Base-by-base conservation (phyloP, 92 coral and sea anemone species). In the Muricea muricata region DNA sequence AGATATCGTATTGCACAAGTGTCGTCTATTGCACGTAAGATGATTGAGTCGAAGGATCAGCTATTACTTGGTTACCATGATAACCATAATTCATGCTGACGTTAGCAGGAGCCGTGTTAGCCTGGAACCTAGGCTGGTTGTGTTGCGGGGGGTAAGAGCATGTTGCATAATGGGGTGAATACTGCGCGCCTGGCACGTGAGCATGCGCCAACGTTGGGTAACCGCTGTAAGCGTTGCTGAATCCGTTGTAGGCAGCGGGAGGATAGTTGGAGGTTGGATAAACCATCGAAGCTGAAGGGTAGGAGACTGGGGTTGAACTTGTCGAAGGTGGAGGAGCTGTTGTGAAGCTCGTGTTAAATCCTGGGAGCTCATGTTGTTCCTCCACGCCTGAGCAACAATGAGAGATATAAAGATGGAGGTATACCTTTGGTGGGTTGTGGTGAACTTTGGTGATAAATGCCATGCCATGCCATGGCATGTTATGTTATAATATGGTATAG, bases 91-190 rank as follows among this genome's bases (percentile, higher is more conserved):
- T 75, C 65, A 75, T 54, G 57, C 71, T 57, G 50, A 57, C 83
- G 54, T 78, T 78, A 17, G 71, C 48, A 9, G 69, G 71, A 17
- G 40, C 71, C 71, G 83, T 55, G 83, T 78, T 78, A 65, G 83
- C 83, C 83, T 78, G 83, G 83, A 32, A 78, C 35, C 83, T 78
- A 33, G 83, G 34, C 28, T 78, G 83, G 71, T 56, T 78, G 18
- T 56, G 69, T 31, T 78, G 83, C 6, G 61, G 37, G 37, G 83
- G 83, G 20, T 78, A 78, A 8, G 83, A 78, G 35, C 83, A 78
- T 34, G 83, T 78, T 21, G 83, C 35, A 30, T 78, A 78, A 37
- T 78, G 83, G 9, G 83, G 69, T 20, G 83, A 78, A 65, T 56
- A 78, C 71, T 78, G 83, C 29, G 83, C 66, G 15, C 80, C 83